A percentile compares a stretch with the other conserved stretches of the same genome.
phyloP scores from a whole-genome alignment of 37 sponge, comb jelly and placozoan genomes.

The Theonella swinhoei region DNA sequence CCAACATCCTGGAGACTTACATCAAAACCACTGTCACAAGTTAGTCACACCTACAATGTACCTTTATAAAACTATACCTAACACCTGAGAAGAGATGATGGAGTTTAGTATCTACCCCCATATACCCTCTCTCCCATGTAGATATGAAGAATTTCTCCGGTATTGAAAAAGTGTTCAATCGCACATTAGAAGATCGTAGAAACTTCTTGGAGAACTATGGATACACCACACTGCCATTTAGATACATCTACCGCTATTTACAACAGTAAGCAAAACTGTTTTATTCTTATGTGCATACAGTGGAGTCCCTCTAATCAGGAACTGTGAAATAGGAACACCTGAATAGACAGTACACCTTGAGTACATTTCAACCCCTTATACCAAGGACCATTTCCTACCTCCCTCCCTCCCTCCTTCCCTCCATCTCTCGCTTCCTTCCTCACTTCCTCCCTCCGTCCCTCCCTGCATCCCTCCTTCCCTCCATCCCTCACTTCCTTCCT shows the following conservation, averaged over 20 bases:
- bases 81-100: no score
- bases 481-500: no score
- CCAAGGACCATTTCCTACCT: no score
- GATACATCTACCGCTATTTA: constrained; percentile 49
- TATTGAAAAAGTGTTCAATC: constrained; percentile 3
- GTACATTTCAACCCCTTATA: neutral
- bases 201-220: constrained; percentile 50
- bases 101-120: no score
- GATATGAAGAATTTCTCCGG: neutral
- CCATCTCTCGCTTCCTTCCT: no score
- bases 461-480: no score
- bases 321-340: neutral
- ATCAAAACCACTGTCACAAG: constrained; percentile 11
- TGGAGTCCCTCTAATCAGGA: neutral
- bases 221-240: constrained; percentile 34
- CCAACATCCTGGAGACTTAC: constrained; percentile 7
- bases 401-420: no score
- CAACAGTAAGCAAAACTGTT: constrained; percentile 40
- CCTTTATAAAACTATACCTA: no score
- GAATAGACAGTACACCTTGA: neutral
- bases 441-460: no score
- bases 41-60: constrained; percentile 15
- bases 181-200: neutral
- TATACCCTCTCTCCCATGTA: no score
- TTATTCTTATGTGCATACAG: neutral